Base-by-base conservation (phyloP, 2,797 vertebrate genomes). In the Chanos chanos region DNA sequence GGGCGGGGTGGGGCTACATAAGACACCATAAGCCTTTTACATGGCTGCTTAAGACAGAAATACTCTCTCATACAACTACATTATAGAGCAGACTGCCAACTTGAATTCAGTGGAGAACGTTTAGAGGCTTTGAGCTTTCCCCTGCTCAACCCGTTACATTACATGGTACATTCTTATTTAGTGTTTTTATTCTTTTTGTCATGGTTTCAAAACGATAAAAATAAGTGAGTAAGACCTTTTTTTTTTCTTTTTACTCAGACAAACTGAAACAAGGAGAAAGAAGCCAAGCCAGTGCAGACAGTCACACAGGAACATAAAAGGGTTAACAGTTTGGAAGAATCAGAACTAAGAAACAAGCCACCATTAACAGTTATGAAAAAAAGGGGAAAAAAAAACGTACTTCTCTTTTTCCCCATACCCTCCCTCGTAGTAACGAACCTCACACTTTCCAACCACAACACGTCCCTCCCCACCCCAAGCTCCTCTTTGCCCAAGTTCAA, bases 241-340 rank as follows among this genome's bases (percentile, higher is more conserved):
- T 47, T 47, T 15, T 40, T 86, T 81, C 85, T 76, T 80, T 88
- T 85, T 48, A 87, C 82, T 74, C 81, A 63, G 83, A 83, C 80
- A 77, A 82, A 85, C 88, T 87, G 43, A 88, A 90, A 91, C 70
- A 81, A 87, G 88, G 82, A 92, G 84, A 83, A 37, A 79, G 79
- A 77, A 84, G 87, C 86, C 82, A 77, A 80, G 83, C 78, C 77
- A 60, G 84, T 76, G 71, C 79, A 80, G 80, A 88, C 85, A 78
- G 78, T 73, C 75, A 75, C 80, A 83, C 67, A 77, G 81, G 73
- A 68, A 25, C 37, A 52, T 27, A 53, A 49, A 72, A 75, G 21
- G 65, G 59, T 16, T 63, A 64, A 75, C 78, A 72, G 44, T 74
- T 81, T 74, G 36, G 13, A 47, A 77, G 75, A 61, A 30, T 39